A percentile compares a stretch with the other conserved stretches of the same genome.
Evolutionary conservation across 2,888 invertebrate species (phyloP).

Genomic region (Daptonema setosum): DNA sequence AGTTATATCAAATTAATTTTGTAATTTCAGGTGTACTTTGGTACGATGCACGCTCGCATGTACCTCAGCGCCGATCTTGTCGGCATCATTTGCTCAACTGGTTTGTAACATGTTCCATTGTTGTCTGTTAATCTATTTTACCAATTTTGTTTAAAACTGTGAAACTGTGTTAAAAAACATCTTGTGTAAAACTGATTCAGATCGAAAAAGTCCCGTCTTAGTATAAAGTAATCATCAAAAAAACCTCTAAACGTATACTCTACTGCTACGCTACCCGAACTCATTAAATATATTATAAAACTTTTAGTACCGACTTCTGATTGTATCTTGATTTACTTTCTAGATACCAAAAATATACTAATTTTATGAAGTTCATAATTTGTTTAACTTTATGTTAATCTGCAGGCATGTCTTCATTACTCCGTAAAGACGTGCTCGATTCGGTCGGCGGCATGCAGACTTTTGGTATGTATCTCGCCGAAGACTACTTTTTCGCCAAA

Average conservation of each 20-base stretch:
- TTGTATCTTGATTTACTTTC: background rate
- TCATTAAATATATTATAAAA: background rate
- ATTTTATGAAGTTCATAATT: no score
- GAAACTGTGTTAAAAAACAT: no score
- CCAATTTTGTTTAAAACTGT: no score
- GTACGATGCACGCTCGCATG: conserved; percentile 82
- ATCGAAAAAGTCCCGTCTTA: no score
- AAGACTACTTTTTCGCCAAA: conserved; percentile 92
- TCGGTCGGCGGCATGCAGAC: conserved; percentile 69
- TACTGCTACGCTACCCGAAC: no score
- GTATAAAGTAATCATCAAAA: no score
- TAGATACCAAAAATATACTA: no score
- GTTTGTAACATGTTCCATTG: conserved; percentile 28
- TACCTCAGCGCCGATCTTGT: conserved; percentile 75
- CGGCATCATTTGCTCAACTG: conserved; percentile 85
- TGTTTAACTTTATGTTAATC: no score
- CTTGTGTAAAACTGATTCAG: no score
- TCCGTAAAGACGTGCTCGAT: conserved; percentile 67
- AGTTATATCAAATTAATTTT: no score
- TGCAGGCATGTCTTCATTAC: conserved; percentile 61
- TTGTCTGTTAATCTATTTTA: background rate
- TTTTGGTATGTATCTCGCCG: conserved; percentile 82
- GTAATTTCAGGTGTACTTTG: conserved; percentile 71
- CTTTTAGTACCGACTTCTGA: background rate
- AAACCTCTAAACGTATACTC: no score